phyloP scores from a whole-genome alignment of 2,113 vertebrate species.

The Caranx ignobilis region DNA sequence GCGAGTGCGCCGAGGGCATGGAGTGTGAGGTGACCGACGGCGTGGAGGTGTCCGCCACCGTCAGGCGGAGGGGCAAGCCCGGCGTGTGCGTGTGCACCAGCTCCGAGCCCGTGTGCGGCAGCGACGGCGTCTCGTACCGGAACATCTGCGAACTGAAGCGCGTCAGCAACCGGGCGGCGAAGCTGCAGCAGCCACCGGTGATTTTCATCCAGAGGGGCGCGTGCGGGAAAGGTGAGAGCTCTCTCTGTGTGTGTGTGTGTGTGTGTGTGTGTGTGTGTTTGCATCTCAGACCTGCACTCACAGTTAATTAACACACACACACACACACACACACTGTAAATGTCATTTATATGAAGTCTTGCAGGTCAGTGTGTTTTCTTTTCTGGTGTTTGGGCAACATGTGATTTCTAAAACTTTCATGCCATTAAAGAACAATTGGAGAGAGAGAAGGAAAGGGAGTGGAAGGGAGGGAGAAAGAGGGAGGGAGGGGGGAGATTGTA shows the following conservation, averaged over 20 bases:
- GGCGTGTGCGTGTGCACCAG: conserved; percentile 88
- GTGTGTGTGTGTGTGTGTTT: conserved; percentile 19
- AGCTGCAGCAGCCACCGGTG: conserved; percentile 86
- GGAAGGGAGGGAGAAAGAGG: too few relatives aligned
- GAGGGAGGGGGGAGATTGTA: background rate
- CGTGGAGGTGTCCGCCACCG: conserved; percentile 85
- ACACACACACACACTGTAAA: too few relatives aligned
- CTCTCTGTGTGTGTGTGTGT: conserved; percentile 9
- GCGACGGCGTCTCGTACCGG: conserved; percentile 91
- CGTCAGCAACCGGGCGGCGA: conserved; percentile 85
- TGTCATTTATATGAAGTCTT: too few relatives aligned
- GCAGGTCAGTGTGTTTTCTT: too few relatives aligned
- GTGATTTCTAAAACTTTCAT: too few relatives aligned
- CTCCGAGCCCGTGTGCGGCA: conserved; percentile 92
- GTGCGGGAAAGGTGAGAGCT: conserved; percentile 88
- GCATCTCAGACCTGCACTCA: too few relatives aligned
- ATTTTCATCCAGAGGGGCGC: conserved; percentile 93
- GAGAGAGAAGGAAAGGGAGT: too few relatives aligned
- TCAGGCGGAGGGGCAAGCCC: conserved; percentile 83
- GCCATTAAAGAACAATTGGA: too few relatives aligned
- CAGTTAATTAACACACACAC: too few relatives aligned
- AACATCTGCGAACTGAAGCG: conserved; percentile 91
- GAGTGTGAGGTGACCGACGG: conserved; percentile 85
- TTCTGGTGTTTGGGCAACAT: too few relatives aligned
- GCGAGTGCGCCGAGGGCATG: conserved; percentile 88